Evolutionary conservation across 1,140 invertebrate species (phyloP).

Genomic region (Helicoverpa zea): DNA sequence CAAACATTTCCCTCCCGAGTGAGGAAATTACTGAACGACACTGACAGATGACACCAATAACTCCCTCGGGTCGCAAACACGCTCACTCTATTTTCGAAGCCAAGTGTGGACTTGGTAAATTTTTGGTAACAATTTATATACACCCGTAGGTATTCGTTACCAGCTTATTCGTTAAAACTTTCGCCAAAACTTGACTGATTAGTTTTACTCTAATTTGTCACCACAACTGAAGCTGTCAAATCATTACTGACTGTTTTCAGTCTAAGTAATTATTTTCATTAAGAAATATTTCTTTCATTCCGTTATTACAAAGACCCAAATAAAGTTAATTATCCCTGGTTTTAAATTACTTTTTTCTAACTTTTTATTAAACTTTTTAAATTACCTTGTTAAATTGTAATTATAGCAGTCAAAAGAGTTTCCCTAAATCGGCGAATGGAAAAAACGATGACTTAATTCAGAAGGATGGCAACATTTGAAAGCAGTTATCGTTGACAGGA

Average conservation of each 20-base stretch:
- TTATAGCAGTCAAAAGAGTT: slow-evolving; percentile 49
- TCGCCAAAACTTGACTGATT: neutral
- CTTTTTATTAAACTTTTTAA: slow-evolving; percentile 53
- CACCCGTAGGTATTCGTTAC: slow-evolving; percentile 34
- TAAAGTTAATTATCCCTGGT: slow-evolving; percentile 50
- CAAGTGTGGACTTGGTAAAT: slow-evolving; percentile 52
- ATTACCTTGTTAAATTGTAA: slow-evolving; percentile 57
- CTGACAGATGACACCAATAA: slow-evolving; percentile 82
- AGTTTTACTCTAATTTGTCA: neutral
- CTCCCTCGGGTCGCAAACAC: slow-evolving; percentile 63
- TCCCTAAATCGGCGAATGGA: slow-evolving; percentile 28
- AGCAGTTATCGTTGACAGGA: slow-evolving; percentile 20
- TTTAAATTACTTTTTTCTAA: slow-evolving; percentile 55
- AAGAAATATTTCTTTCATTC: slow-evolving; percentile 39
- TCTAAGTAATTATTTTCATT: slow-evolving; percentile 40
- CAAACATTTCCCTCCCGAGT: slow-evolving; percentile 72
- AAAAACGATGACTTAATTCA: slow-evolving; percentile 19
- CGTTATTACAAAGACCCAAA: slow-evolving; percentile 48
- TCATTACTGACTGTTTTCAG: neutral
- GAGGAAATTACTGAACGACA: slow-evolving; percentile 80
- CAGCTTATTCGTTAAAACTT: slow-evolving; percentile 28
- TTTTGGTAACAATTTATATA: slow-evolving; percentile 52
- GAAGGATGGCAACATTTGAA: slow-evolving; percentile 7
- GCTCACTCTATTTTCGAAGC: slow-evolving; percentile 57
- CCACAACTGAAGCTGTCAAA: slow-evolving; percentile 25